Percentiles rank a stretch among this genome's conserved stretches.
Evolutionary conservation across 2,888 invertebrate genomes (phyloP).

Genomic region (Drosophila emarginata): DNA sequence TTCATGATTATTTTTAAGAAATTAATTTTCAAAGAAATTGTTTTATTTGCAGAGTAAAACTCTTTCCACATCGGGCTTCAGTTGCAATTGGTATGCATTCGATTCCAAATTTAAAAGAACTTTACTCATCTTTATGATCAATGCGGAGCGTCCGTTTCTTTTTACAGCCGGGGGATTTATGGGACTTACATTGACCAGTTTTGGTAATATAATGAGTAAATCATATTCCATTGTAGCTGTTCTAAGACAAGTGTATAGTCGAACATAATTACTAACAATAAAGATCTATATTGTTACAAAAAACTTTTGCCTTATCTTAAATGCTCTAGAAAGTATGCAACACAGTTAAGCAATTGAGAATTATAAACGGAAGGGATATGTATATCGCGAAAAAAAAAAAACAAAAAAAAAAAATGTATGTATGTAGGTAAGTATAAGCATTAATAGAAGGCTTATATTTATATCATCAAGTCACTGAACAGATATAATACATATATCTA

Average conservation of each 20-base stretch:
- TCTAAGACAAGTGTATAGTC: constrained; percentile 56
- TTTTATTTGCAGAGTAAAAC: constrained; percentile 56
- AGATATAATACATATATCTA: no score
- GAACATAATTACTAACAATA: not conserved
- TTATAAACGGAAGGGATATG: no score
- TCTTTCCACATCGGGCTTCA: constrained; percentile 51
- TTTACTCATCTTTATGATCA: constrained; percentile 58
- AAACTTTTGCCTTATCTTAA: not conserved
- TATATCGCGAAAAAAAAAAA: no score
- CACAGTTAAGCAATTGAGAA: not conserved
- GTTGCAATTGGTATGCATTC: constrained; percentile 59
- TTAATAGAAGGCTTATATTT: no score
- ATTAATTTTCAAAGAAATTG: not conserved
- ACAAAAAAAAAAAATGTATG: no score
- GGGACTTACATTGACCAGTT: constrained; percentile 58
- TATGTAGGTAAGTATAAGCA: no score
- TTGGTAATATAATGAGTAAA: constrained; percentile 59
- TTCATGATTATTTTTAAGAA: not conserved
- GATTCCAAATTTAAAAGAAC: constrained; percentile 50
- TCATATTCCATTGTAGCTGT: constrained; percentile 63
- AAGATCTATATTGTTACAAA: no score
- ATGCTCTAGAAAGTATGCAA: not conserved
- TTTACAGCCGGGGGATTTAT: constrained; percentile 68
- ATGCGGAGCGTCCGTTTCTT: constrained; percentile 57
- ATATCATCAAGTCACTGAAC: no score